Base-by-base conservation (phyloP, 2,888 invertebrate species). In the Epistrophe eligans region DNA sequence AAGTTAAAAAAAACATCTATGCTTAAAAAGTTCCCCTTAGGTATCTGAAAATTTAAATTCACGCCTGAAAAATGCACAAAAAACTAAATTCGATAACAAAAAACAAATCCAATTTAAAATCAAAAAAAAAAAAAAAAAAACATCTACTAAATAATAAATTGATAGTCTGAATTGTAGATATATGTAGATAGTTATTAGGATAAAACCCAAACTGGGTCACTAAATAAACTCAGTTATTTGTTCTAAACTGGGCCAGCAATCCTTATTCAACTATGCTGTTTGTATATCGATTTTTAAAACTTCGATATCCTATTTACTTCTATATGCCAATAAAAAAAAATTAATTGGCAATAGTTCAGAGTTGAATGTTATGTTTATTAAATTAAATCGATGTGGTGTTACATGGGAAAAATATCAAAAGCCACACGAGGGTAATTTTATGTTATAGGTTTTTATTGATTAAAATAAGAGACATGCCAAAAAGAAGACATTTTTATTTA, bases 151-250 rank as follows among this genome's bases (percentile, higher is more conserved):
- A 48, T 4, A 32, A 43, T 15, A 24, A 43, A 35, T 62, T 43
- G 24, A 43, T 4, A 13, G 24, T 52, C 15, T 28, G 52, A 52
- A 52, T 13, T 52, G 10, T 43, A 15, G 40, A 11, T 5, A n/a
- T n/a, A n/a, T n/a, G n/a, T 24, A 24, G 3, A 24, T 24, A 52
- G 10, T 0, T 5, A 19, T 24, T 52, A 13, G 7, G 17, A 24
- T 28, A 52, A 52, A 52, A 17, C 13, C 10, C 4, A 3, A 62
- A 43, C 8, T 19, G 19, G 24, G 62, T 24, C 62, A 62, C 24
- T 15, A 43, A 43, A 62, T 8, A 19, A 40, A 62, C 17, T 60
- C 17, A 43, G 17, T 40, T 43, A 62, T 62, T 40, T 62, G 15
- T 24, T 15, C 15, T 15, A 62, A 62, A 62, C 62, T 62, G 9